phyloP scores from a whole-genome alignment of 2,888 invertebrate genomes.

The Pachydiplax longipennis region DNA sequence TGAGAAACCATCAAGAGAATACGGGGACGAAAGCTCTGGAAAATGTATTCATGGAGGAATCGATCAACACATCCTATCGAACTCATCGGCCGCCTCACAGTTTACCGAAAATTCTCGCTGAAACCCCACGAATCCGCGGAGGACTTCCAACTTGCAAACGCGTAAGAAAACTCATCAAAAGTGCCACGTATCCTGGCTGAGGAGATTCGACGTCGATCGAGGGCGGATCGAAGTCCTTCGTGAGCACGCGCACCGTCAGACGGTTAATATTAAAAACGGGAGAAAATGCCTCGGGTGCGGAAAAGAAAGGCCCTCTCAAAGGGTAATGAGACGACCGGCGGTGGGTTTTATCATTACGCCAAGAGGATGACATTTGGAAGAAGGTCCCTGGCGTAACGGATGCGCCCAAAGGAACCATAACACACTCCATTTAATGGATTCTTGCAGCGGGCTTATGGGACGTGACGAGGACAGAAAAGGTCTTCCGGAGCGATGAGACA shows the following conservation, averaged over 20 bases:
- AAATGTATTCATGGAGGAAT: too few species aligned
- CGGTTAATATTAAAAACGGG: neutral
- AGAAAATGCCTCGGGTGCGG: neutral
- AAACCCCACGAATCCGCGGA: too few species aligned
- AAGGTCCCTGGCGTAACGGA: neutral
- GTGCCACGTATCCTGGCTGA: too few species aligned
- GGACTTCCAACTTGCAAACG: too few species aligned
- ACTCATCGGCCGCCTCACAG: too few species aligned
- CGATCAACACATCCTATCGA: too few species aligned
- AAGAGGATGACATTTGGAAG: slow-evolving; percentile 29
- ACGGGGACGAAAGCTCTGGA: too few species aligned
- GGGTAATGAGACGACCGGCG: neutral
- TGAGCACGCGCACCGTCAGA: neutral
- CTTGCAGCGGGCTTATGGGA: slow-evolving; percentile 33
- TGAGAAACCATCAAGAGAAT: too few species aligned
- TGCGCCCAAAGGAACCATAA: slow-evolving; percentile 12
- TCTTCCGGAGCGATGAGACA: neutral
- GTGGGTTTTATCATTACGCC: neutral
- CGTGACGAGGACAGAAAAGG: slow-evolving; percentile 29
- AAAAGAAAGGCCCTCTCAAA: neutral
- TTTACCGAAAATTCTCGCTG: too few species aligned
- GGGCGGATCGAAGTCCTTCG: too few species aligned
- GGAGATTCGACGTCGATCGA: too few species aligned
- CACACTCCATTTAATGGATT: slow-evolving; percentile 34
- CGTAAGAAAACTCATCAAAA: too few species aligned